Evolutionary conservation across 2,113 vertebrate species (phyloP), one percentile per base, ranked within the genome.

Genomic region (Peromyscus californicus): DNA sequence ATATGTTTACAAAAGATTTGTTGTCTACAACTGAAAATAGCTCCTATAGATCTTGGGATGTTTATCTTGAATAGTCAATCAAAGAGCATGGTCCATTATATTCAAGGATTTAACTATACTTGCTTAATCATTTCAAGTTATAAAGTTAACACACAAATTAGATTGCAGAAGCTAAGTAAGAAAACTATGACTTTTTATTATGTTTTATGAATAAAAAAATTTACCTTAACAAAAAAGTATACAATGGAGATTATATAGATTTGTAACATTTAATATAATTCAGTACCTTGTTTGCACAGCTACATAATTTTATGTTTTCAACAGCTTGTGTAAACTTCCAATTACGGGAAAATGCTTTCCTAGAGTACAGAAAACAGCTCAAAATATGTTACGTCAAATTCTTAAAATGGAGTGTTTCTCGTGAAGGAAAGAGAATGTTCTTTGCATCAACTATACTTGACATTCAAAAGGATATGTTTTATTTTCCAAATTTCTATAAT

Each of bases 401-500:
- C 74, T 67, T 90, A 92, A 98, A 97, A 36, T 61, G 16, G 31
- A 5, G 13, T 21, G 0, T 29, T 85, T 98, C 65, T 76, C n/a
- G 17, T 63, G 65, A 83, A 33, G 90, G 70, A 96, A 95, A 36
- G 36, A 95, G 33, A n/a, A 74, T 65, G 36, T 65, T 45, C 7
- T 85, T 45, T 85, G 1, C 36, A 65, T 13, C 7, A 92, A 76
- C 19, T 89, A 89, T 9, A 92, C 3, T 1, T 93, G 26, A 42
- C 16, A 93, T 94, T 31, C 83, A 84, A 87, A 94, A 94, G 33
- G 39, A 5, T 36, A 12, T 98, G 59, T 4, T 93, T 26, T n/a
- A 93, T 72, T 94, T 96, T 97, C 29, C 15, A 85, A 85, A 97
- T 97, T 96, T 94, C 26, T 61, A 78, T 22, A 91, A 61, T 94